A percentile compares a stretch with the other conserved stretches of the same genome.
These are phyloP conservation scores for Pollimyrus isidori DNA, from an alignment of 2,113 vertebrate genomes.

Conservation along the genomic window DNA sequence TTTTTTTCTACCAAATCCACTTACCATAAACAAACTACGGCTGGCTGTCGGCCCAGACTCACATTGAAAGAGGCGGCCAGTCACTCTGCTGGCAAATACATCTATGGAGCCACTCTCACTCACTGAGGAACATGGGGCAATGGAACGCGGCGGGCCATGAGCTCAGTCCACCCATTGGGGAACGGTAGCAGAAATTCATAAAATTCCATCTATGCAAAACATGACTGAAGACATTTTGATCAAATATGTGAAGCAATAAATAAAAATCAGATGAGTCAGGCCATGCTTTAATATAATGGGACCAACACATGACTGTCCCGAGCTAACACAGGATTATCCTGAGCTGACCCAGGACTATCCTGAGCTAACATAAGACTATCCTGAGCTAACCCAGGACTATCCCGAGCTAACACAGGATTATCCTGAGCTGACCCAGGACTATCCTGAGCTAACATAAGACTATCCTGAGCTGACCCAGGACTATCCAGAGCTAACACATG, in stretches of 20 bases:
- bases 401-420: background rate
- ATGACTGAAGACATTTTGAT: background rate
- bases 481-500: background rate
- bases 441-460: background rate
- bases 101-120: conserved; percentile 17
- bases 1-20: conserved; percentile 32
- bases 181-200: background rate
- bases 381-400: background rate
- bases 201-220: background rate
- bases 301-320: background rate
- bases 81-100: conserved; percentile 24
- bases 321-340: background rate
- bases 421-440: background rate
- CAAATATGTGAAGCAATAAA: background rate
- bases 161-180: background rate
- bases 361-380: background rate
- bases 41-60: conserved; percentile 28
- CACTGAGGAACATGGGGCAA: conserved; percentile 19
- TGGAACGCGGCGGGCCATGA: conserved; percentile 1
- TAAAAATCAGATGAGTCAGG: background rate
- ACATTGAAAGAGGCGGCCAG: background rate
- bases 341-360: background rate
- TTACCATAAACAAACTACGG: conserved; percentile 30
- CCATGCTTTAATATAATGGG: background rate
- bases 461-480: background rate